phyloP scores from a whole-genome alignment of 2,888 invertebrate genomes.

The Leucozona laternaria region DNA sequence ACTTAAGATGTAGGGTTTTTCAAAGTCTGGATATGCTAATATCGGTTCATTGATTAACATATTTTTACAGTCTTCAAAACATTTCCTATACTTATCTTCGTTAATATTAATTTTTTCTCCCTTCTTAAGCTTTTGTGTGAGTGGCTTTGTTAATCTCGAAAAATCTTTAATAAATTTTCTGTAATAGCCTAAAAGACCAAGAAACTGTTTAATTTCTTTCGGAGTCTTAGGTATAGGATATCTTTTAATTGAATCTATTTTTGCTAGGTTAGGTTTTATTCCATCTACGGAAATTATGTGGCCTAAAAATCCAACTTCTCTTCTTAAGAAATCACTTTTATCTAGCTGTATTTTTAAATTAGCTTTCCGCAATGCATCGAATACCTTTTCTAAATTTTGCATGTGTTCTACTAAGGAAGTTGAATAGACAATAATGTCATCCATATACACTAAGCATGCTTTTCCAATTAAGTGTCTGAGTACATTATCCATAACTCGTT shows the following conservation, averaged over 20 bases:
- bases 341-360: not conserved
- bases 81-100: too few relatives aligned
- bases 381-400: not conserved
- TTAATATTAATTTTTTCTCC: too few relatives aligned
- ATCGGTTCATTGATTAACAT: too few relatives aligned
- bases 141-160: too few relatives aligned
- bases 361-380: not conserved
- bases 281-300: not conserved
- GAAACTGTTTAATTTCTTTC: not conserved
- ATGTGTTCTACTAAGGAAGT: not conserved
- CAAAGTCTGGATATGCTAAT: too few relatives aligned
- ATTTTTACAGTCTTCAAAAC: too few relatives aligned
- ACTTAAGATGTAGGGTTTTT: too few relatives aligned
- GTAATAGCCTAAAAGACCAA: not conserved
- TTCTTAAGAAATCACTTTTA: not conserved
- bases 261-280: not conserved
- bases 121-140: too few relatives aligned
- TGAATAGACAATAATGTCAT: not conserved
- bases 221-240: not conserved
- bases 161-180: not conserved
- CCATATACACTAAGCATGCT: not conserved
- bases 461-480: not conserved
- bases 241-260: not conserved
- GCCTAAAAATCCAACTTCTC: not conserved
- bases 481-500: not conserved